phyloP scores from a whole-genome alignment of 92 coral and sea anemone genomes.

The Palythoa grandis region DNA sequence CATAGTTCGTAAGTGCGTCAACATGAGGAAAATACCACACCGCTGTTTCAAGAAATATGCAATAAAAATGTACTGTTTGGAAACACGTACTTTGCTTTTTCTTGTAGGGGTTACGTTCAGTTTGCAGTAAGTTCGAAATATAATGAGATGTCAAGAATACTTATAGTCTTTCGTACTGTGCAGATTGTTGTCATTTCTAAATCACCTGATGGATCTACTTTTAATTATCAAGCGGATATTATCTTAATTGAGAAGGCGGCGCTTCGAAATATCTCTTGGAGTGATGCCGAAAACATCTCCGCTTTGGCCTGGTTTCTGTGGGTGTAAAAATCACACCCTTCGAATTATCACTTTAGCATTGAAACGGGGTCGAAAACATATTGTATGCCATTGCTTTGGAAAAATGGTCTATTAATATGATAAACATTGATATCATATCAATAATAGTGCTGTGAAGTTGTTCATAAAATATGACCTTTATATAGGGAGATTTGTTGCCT shows the following conservation, averaged over 20 bases:
- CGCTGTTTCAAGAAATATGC: neutral
- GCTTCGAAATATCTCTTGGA: neutral
- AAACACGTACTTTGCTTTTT: neutral
- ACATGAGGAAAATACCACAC: neutral
- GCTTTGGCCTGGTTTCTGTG: slow-evolving; percentile 16
- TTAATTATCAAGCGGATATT: slow-evolving; percentile 16
- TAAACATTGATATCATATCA: neutral
- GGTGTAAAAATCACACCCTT: slow-evolving; percentile 17
- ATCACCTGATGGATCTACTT: slow-evolving; percentile 14
- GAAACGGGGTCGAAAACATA: neutral
- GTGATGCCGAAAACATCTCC: neutral
- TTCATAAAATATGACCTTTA: neutral
- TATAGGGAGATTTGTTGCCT: neutral
- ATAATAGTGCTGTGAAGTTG: neutral
- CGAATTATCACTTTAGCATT: slow-evolving; percentile 3
- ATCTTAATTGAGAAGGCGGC: slow-evolving; percentile 29
- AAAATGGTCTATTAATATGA: neutral
- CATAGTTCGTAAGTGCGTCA: neutral
- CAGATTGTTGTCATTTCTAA: slow-evolving; percentile 5
- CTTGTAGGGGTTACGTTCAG: neutral
- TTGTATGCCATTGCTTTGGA: neutral
- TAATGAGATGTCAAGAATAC: neutral
- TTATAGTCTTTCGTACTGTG: neutral
- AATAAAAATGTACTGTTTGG: neutral
- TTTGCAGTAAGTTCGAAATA: neutral